phyloP scores from a whole-genome alignment of 2,113 vertebrate species.

The Vulpes vulpes region DNA sequence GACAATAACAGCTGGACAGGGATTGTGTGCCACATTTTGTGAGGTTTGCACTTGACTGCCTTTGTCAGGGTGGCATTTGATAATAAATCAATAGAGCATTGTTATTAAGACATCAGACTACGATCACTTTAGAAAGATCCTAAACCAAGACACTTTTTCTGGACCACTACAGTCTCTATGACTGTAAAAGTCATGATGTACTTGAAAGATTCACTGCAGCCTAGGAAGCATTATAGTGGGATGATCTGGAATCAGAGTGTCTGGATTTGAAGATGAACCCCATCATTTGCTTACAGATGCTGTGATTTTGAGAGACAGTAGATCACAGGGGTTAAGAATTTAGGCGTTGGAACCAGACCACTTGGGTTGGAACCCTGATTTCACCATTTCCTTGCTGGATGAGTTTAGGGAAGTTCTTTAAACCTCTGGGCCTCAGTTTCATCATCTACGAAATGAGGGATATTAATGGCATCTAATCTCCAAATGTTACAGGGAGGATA shows the following conservation, averaged over 20 bases:
- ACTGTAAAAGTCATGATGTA: background rate
- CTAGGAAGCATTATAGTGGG: background rate
- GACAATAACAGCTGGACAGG: slow-evolving; percentile 47
- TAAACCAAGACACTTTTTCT: slow-evolving; percentile 21
- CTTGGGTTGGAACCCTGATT: background rate
- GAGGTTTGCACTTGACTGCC: slow-evolving; percentile 3
- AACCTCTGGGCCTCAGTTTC: background rate
- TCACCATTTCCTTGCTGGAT: background rate
- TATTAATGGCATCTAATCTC: background rate
- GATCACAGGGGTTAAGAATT: background rate
- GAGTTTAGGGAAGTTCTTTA: background rate
- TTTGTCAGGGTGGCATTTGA: slow-evolving; percentile 33
- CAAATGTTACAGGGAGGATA: background rate
- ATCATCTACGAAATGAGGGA: background rate
- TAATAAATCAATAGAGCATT: slow-evolving; percentile 50
- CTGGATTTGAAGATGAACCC: background rate
- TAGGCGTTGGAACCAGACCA: background rate
- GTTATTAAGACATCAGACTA: background rate
- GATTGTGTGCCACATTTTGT: slow-evolving; percentile 42
- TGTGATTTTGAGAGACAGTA: background rate
- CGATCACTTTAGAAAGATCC: background rate
- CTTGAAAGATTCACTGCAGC: background rate
- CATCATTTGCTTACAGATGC: background rate
- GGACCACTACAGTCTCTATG: background rate
- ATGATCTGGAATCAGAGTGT: background rate